Base-by-base conservation (phyloP, 2,797 vertebrate genomes). In the Calcarius lapponicus region DNA sequence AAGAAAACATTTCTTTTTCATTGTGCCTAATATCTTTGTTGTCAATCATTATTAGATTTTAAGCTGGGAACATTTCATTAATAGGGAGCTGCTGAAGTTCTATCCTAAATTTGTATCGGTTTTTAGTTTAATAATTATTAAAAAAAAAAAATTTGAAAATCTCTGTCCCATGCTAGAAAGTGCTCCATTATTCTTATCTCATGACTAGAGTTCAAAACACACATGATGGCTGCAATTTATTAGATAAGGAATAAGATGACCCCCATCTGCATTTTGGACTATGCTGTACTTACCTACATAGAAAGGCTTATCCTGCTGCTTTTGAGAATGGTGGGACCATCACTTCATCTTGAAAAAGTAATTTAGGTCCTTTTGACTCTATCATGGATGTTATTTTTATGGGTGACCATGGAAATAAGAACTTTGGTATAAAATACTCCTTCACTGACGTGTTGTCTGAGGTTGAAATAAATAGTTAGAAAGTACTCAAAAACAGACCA, bases 11-110 rank as follows among this genome's bases (percentile, higher is more conserved):
- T 90, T 84, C 12, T 54, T 82, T 91, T 80, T 91, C 32, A 38
- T 62, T 93, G 67, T 81, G 67, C 73, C 53, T 70, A 67, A 32
- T 92, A 83, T 94, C 66, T 74, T 76, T 89, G 36, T 86, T 91
- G 51, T 50, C 25, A 73, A 24, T 80, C 42, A 91, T 82, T 86
- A 64, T 95, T 93, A 85, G 45, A 71, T 60, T 67, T 87, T 92
- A 82, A 95, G 50, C 67, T 90, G 42, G 34, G 38, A 72, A 85
- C 19, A 57, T 75, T 84, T 93, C 50, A 61, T 91, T 82, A 66
- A 56, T 57, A 29, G 91, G 26, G 14, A 84, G 48, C 87, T 80
- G 31, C 58, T 92, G 75, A 88, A 93, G 58, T 47, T 86, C 53
- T 85, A 4, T 15, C 14, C 19, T 57, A 40, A 70, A 71, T 62